phyloP scores from a whole-genome alignment of 2,113 vertebrate species.

The Calcarius ornatus region DNA sequence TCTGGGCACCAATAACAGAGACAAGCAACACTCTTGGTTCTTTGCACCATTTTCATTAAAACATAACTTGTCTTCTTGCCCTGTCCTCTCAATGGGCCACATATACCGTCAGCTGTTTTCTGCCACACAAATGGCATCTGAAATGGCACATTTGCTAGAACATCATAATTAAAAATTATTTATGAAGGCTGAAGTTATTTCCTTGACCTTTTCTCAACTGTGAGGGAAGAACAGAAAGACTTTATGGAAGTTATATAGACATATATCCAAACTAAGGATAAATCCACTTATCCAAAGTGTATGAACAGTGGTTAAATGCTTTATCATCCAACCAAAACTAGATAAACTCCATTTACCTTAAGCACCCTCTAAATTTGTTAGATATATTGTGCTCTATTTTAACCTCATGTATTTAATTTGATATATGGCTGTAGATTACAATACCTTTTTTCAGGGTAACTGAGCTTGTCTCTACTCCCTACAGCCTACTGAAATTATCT shows the following conservation, averaged over 20 bases:
- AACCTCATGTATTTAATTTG: not conserved
- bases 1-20: not conserved
- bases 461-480: not conserved
- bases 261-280: not conserved
- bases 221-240: no score
- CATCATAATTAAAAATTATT: not conserved
- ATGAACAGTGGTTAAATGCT: not conserved
- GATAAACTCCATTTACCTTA: not conserved
- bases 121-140: not conserved
- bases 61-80: not conserved
- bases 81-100: not conserved
- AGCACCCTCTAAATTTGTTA: not conserved
- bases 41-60: not conserved
- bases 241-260: not conserved
- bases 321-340: not conserved
- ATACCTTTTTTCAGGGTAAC: not conserved
- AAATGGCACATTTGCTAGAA: not conserved
- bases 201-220: not conserved
- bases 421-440: not conserved
- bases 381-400: not conserved
- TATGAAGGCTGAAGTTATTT: not conserved
- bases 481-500: not conserved
- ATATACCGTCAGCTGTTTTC: not conserved
- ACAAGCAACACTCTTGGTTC: not conserved
- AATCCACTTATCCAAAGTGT: not conserved